phyloP scores from a whole-genome alignment of 2,113 vertebrate species.

The Sturnira hondurensis region DNA sequence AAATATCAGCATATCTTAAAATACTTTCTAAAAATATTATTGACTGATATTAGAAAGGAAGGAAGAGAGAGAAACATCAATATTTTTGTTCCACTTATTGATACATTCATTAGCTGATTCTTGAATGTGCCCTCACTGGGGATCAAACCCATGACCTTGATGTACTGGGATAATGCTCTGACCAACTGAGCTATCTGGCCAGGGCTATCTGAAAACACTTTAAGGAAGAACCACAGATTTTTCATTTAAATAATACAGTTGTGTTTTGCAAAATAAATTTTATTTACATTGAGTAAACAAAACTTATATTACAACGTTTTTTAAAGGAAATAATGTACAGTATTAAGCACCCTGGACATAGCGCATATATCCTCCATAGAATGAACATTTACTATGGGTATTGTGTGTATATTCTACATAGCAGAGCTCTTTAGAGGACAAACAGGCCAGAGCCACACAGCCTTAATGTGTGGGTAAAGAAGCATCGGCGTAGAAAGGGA shows the following conservation, averaged over 20 bases:
- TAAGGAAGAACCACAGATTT: background rate
- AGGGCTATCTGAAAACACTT: background rate
- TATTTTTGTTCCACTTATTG: no score
- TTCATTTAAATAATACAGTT: background rate
- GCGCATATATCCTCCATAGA: background rate
- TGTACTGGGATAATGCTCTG: no score
- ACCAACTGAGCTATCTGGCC: no score
- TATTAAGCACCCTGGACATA: background rate
- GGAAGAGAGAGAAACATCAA: no score
- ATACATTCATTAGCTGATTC: no score
- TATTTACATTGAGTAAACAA: background rate
- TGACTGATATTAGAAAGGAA: no score
- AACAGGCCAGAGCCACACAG: background rate
- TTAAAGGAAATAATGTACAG: background rate
- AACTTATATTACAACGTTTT: background rate
- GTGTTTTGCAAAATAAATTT: conserved; percentile 30
- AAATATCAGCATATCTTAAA: conserved; percentile 17
- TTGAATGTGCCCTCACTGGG: no score
- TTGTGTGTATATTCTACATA: background rate
- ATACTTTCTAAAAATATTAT: background rate
- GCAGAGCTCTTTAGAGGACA: background rate
- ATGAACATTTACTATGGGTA: background rate
- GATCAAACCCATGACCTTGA: no score
- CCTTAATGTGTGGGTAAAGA: background rate
- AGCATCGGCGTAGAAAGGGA: background rate